Percentiles rank a stretch among this genome's conserved stretches.
These are phyloP conservation scores for Torymus tubicola DNA, from an alignment of 2,888 invertebrate genomes.

Conservation along the genomic window DNA sequence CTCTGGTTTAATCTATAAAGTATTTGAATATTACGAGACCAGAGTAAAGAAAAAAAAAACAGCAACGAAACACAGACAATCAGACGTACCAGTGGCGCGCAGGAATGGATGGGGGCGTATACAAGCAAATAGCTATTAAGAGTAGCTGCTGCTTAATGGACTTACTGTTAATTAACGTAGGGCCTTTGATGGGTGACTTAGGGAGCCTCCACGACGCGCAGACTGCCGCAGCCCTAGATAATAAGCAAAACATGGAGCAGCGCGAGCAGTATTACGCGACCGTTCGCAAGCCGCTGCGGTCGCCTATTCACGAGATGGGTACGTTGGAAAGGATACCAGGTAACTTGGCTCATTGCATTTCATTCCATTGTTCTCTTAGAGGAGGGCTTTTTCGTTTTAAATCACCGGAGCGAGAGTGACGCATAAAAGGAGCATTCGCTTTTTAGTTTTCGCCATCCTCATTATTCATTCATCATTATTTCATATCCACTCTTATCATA, in stretches of 20 bases:
- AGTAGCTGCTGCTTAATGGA: conserved; percentile 36
- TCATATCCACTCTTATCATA: too few relatives aligned
- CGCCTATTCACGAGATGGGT: conserved; percentile 77
- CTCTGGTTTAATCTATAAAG: too few relatives aligned
- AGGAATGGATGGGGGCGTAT: too few relatives aligned
- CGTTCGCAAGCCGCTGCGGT: conserved; percentile 73
- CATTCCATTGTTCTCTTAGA: conserved; percentile 39
- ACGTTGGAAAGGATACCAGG: conserved; percentile 75
- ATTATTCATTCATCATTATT: too few relatives aligned
- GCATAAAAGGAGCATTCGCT: conserved; percentile 25
- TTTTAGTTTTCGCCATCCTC: conserved; percentile 15
- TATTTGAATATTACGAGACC: too few relatives aligned
- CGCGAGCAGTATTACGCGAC: conserved; percentile 75
- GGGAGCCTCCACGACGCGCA: conserved; percentile 74
- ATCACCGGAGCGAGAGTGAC: not conserved
- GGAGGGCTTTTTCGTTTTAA: not conserved
- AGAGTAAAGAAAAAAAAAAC: too few relatives aligned
- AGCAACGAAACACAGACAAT: too few relatives aligned
- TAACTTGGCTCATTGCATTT: conserved; percentile 59
- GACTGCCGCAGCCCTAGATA: conserved; percentile 74
- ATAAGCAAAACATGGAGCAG: conserved; percentile 76
- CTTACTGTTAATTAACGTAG: conserved; percentile 71
- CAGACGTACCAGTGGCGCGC: too few relatives aligned
- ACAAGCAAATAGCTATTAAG: conserved; percentile 16
- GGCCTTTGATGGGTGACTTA: conserved; percentile 78